phyloP scores from a whole-genome alignment of 2,888 invertebrate species.

The Toxonevra muliebris region DNA sequence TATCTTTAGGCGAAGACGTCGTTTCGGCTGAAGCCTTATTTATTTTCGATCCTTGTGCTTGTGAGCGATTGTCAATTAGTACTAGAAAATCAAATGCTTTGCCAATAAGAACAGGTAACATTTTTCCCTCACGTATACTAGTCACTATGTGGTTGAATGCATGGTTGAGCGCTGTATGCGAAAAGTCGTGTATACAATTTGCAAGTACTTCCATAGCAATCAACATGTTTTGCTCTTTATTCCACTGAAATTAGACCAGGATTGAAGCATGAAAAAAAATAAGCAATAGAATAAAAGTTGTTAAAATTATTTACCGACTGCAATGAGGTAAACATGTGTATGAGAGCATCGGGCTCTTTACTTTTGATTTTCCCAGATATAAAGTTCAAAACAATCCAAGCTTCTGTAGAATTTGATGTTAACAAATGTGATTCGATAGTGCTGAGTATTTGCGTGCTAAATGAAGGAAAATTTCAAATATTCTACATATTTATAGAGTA shows the following conservation, averaged over 20 bases:
- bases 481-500: background rate
- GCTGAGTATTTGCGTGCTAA: constrained; percentile 52
- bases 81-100: constrained; percentile 59
- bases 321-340: constrained; percentile 54
- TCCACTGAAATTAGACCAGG: constrained; percentile 46
- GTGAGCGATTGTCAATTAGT: constrained; percentile 55
- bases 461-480: constrained; percentile 20
- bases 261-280: background rate
- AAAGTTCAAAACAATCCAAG: constrained; percentile 61
- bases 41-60: constrained; percentile 35
- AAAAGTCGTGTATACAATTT: constrained; percentile 56
- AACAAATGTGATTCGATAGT: constrained; percentile 60
- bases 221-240: constrained; percentile 59
- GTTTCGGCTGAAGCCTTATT: constrained; percentile 6
- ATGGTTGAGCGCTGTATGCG: constrained; percentile 59
- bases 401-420: constrained; percentile 62
- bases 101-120: constrained; percentile 57
- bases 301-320: constrained; percentile 46
- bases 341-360: constrained; percentile 57
- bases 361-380: constrained; percentile 58
- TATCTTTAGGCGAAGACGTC: constrained; percentile 17
- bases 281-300: background rate
- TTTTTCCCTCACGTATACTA: constrained; percentile 53
- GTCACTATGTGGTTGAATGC: constrained; percentile 56
- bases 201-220: constrained; percentile 59